A percentile compares a stretch with the other conserved stretches of the same genome.
These are phyloP conservation scores for Hemicrepidius hirtus DNA, from an alignment of 2,888 invertebrate species.

Conservation along the genomic window DNA sequence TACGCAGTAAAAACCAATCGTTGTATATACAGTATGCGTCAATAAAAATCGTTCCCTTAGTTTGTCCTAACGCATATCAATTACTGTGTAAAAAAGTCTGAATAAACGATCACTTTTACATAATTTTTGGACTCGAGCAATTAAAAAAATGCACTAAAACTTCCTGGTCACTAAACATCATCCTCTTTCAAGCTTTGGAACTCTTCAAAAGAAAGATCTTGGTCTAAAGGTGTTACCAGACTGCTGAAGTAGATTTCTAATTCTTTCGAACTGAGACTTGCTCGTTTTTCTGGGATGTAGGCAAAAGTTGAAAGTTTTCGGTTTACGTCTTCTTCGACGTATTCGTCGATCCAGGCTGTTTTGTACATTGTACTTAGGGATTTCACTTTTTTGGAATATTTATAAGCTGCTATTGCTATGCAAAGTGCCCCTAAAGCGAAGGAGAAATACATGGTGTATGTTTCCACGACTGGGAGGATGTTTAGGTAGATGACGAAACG, in stretches of 20 bases:
- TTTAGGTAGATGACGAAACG: slow-evolving; percentile 85
- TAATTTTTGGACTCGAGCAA: slow-evolving; percentile 12
- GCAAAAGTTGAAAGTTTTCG: slow-evolving; percentile 61
- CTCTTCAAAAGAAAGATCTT: slow-evolving; percentile 48
- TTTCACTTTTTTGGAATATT: slow-evolving; percentile 60
- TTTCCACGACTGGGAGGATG: slow-evolving; percentile 79
- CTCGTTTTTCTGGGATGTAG: slow-evolving; percentile 64
- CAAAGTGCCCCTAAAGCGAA: slow-evolving; percentile 74
- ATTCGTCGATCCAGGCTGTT: slow-evolving; percentile 65
- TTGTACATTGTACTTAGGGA: slow-evolving; percentile 28
- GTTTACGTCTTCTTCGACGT: slow-evolving; percentile 64
- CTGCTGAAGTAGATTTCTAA: slow-evolving; percentile 66
- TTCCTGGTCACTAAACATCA: slow-evolving; percentile 2
- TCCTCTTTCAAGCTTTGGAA: slow-evolving; percentile 22
- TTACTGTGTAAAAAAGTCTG: slow-evolving; percentile 3
- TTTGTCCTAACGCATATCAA: background rate
- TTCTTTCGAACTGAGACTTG: slow-evolving; percentile 64
- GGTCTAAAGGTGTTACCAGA: slow-evolving; percentile 57
- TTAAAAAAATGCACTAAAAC: background rate
- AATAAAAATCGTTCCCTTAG: background rate
- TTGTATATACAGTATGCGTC: background rate
- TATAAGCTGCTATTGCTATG: slow-evolving; percentile 73
- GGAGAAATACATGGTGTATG: slow-evolving; percentile 74
- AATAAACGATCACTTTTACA: background rate
- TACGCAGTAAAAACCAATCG: background rate